These are phyloP conservation scores for Percopsis transmontana DNA, from an alignment of 2,113 vertebrate genomes.

Conservation along the genomic window DNA sequence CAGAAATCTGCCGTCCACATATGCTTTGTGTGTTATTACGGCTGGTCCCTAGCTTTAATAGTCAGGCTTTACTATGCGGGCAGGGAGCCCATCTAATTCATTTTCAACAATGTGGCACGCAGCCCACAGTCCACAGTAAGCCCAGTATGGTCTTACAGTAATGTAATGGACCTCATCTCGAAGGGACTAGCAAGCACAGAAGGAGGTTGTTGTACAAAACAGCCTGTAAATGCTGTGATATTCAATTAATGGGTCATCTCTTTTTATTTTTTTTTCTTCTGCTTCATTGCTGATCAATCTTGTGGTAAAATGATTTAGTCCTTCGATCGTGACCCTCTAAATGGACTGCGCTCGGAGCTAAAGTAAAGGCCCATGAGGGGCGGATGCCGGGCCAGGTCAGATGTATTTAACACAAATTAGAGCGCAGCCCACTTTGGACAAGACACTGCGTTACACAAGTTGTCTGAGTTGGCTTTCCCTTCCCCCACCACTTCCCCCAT, in stretches of 20 bases:
- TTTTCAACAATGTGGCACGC: conserved; percentile 65
- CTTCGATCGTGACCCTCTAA: conserved; percentile 48
- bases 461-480: too few relatives aligned
- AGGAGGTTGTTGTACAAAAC: conserved; percentile 63
- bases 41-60: conserved; percentile 56
- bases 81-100: conserved; percentile 73
- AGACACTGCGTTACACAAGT: background rate
- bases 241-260: conserved; percentile 73
- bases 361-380: conserved; percentile 35
- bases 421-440: too few relatives aligned
- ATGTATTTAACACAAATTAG: conserved; percentile 4
- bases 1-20: conserved; percentile 41
- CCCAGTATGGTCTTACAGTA: conserved; percentile 67
- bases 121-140: conserved; percentile 62
- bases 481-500: background rate
- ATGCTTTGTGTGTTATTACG: conserved; percentile 34
- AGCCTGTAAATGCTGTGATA: conserved; percentile 68
- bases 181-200: conserved; percentile 55
- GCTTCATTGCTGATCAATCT: conserved; percentile 50
- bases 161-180: conserved; percentile 75
- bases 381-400: conserved; percentile 8
- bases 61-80: conserved; percentile 57
- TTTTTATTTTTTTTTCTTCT: background rate
- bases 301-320: conserved; percentile 64
- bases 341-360: conserved; percentile 42